phyloP scores from a whole-genome alignment of 1,140 invertebrate genomes.

The Pseudoatta argentina region DNA sequence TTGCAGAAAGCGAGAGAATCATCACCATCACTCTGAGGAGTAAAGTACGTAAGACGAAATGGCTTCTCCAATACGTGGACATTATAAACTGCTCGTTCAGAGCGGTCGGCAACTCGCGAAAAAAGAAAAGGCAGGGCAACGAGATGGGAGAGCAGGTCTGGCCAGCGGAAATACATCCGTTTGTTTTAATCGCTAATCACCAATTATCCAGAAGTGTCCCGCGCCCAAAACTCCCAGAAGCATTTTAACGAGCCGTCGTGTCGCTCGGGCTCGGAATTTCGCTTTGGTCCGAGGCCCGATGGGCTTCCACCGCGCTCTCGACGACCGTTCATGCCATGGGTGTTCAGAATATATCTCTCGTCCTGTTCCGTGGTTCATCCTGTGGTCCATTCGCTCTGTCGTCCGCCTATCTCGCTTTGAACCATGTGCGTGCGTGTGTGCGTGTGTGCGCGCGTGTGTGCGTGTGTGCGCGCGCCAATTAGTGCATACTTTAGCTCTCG shows the following conservation, averaged over 20 bases:
- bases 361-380: slow-evolving; percentile 29
- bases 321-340: slow-evolving; percentile 37
- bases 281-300: slow-evolving; percentile 77
- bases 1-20: slow-evolving; percentile 52
- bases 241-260: slow-evolving; percentile 87
- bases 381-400: slow-evolving; percentile 37
- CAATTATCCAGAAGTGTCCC: slow-evolving; percentile 85
- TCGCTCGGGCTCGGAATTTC: slow-evolving; percentile 85
- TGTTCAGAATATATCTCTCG: slow-evolving; percentile 64
- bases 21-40: slow-evolving; percentile 44
- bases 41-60: slow-evolving; percentile 30
- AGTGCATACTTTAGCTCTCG: slow-evolving; percentile 82
- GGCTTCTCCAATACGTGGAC: background rate
- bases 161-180: slow-evolving; percentile 67
- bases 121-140: background rate
- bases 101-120: background rate
- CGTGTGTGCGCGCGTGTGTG: background rate
- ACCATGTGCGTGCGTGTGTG: slow-evolving; percentile 26
- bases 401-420: slow-evolving; percentile 54
- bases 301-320: slow-evolving; percentile 28
- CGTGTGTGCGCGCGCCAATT: slow-evolving; percentile 74
- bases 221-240: slow-evolving; percentile 85
- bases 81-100: slow-evolving; percentile 49
- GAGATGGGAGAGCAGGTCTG: background rate
- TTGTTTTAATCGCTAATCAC: slow-evolving; percentile 87